Base-by-base conservation (phyloP, 2,797 vertebrate genomes). In the Lepus townsendii region DNA sequence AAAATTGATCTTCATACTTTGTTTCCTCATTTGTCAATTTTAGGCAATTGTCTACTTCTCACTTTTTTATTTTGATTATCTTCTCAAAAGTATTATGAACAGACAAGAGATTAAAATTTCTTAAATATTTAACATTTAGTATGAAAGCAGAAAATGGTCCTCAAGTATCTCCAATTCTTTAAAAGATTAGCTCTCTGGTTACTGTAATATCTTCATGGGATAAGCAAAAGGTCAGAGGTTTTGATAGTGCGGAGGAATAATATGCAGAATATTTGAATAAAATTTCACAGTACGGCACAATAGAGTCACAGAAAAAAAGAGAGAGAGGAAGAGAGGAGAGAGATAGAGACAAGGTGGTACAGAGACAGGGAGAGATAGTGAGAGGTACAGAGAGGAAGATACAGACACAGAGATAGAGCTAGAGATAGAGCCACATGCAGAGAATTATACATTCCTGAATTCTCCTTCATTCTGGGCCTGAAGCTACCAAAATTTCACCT, bases 61-160 rank as follows among this genome's bases (percentile, higher is more conserved):
- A 83, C n/a, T 88, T 4, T 35, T 95, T 94, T 92, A 24, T 93
- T 96, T 96, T 86, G 35, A 80, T 90, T 90, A 88, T 95, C 75
- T 96, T 94, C 66, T 90, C 90, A 5, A 88, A 69, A 93, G 72
- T 76, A 54, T 77, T 91, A 88, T 65, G 76, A 95, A 89, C 19
- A 86, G 47, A 65, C 68, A 90, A 88, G 50, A 72, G 63, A 96
- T 94, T 42, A 93, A 83, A 73, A 78, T 83, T 94, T 77, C 93
- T 94, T 68, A 94, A 95, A 95, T 90, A 92, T 94, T 96, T 90
- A 95, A 79, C 54, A 92, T 91, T 95, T 97, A 68, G 96, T 95
- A 91, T 95, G 86, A 96, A 89, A 50, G 90, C 6, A 92, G 30
- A 57, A 63, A 72, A 68, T 83, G 94, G 60, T 91, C 78, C 91